Evolutionary conservation across 2,888 invertebrate genomes (phyloP), one percentile per base, ranked within the genome.

Genomic region (Euplagia quadripunctaria): DNA sequence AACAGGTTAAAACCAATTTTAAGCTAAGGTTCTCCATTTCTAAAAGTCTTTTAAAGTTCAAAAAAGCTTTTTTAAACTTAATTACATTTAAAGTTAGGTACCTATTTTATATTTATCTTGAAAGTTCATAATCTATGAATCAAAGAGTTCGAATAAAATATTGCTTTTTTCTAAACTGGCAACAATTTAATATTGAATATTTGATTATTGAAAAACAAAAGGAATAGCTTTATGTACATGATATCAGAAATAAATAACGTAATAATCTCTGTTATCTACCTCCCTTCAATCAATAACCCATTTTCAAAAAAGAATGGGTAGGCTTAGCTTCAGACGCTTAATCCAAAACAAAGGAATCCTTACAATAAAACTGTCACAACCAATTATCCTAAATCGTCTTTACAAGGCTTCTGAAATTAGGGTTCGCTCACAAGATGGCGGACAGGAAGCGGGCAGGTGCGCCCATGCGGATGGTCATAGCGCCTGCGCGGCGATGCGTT

Each of bases 381-480:
- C 11, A 73, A 71, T 58, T 71, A 72, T 64, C 64, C 51, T 69
- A 52, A 76, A 76, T 73, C 64, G 43, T 70, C 51, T 46, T 64
- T 67, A 9, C 46, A 67, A 70, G 77, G 75, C 49, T 75, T 82
- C 72, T 46, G 51, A 64, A 12, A n/a, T 14, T 68, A 69, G 70
- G 68, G 74, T 68, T 52, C 66, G 63, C 65, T 69, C 68, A 71
- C 90, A 92, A 93, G 92, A 93, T 93, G 94, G 94, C 92, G 85
- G 88, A 89, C 93, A 92, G 94, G 94, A 94, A 93, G 85, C 90
- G 87, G 72, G 78, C 94, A 94, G 94, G 94, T 94, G 94, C 89
- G 92, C 87, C 88, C 76, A 88, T 89, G 79, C 85, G 89, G 90
- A 89, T 85, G 88, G 86, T 88, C 87, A 81, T 77, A 85, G 86